Evolutionary conservation across 2,888 invertebrate genomes (phyloP).

Genomic region (Cancer borealis): DNA sequence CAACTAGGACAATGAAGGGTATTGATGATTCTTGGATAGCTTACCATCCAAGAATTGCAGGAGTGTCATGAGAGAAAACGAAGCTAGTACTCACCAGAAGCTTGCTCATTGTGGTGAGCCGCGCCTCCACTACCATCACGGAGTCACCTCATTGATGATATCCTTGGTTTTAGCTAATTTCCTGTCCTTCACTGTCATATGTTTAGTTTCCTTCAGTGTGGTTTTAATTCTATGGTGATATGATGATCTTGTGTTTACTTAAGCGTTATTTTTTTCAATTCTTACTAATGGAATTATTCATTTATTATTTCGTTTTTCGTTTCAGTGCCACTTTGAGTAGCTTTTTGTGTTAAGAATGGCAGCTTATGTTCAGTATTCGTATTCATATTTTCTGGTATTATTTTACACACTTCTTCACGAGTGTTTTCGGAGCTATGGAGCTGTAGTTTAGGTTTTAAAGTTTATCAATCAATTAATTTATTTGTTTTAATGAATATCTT

Average conservation of each 20-base stretch:
- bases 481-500: no score
- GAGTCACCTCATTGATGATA: background rate
- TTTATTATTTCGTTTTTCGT: background rate
- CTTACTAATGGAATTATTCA: background rate
- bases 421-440: background rate
- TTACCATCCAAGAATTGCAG: background rate
- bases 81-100: constrained; percentile 28
- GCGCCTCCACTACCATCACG: constrained; percentile 1
- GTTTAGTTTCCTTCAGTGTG: background rate
- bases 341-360: background rate
- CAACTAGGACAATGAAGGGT: background rate
- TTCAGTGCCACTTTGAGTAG: background rate
- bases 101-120: constrained; percentile 47
- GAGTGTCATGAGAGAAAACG: constrained; percentile 29
- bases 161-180: background rate
- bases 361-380: background rate
- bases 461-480: background rate
- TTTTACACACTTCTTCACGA: background rate
- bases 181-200: background rate
- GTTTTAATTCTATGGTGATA: background rate
- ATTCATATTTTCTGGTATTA: background rate
- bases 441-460: background rate
- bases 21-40: background rate
- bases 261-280: background rate
- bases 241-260: background rate